A percentile compares a stretch with the other conserved stretches of the same genome.
These are phyloP conservation scores for Stigmatopora argus DNA, from an alignment of 2,113 vertebrate species.

Conservation along the genomic window DNA sequence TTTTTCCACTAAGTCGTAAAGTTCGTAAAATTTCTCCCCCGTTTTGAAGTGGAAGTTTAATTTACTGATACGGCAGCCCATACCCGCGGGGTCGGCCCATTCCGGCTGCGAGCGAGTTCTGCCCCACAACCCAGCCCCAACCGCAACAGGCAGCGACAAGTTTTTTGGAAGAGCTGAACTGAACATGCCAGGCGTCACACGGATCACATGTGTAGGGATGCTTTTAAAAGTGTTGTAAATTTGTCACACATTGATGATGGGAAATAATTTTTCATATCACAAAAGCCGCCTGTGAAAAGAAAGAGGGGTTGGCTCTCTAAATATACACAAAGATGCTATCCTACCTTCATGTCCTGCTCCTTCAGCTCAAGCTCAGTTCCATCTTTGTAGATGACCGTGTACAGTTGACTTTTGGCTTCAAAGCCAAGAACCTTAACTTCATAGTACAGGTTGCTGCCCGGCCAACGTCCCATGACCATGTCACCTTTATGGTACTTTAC, in stretches of 20 bases:
- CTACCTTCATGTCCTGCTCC: slow-evolving; percentile 86
- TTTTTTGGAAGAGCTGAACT: too few relatives aligned
- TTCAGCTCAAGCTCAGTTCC: slow-evolving; percentile 89
- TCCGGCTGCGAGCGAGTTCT: too few relatives aligned
- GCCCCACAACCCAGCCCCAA: too few relatives aligned
- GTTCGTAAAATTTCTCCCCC: too few relatives aligned
- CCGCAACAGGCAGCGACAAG: too few relatives aligned
- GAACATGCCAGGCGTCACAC: too few relatives aligned
- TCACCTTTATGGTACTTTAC: slow-evolving; percentile 80
- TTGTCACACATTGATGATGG: not conserved
- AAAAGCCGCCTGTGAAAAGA: not conserved
- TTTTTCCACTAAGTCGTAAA: too few relatives aligned
- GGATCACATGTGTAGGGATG: too few relatives aligned
- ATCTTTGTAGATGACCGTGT: slow-evolving; percentile 93
- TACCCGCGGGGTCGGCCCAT: too few relatives aligned
- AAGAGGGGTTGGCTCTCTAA: not conserved
- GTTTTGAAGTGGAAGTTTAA: too few relatives aligned
- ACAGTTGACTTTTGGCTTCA: slow-evolving; percentile 73
- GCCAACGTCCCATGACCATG: slow-evolving; percentile 92
- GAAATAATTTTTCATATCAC: not conserved
- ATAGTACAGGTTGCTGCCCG: slow-evolving; percentile 88
- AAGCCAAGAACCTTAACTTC: slow-evolving; percentile 82
- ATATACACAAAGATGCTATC: not conserved
- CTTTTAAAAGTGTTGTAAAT: too few relatives aligned
- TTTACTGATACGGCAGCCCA: too few relatives aligned